Evolutionary conservation across 2,888 invertebrate species (phyloP), one percentile per base, ranked within the genome.

Genomic region (Buathra laborator): DNA sequence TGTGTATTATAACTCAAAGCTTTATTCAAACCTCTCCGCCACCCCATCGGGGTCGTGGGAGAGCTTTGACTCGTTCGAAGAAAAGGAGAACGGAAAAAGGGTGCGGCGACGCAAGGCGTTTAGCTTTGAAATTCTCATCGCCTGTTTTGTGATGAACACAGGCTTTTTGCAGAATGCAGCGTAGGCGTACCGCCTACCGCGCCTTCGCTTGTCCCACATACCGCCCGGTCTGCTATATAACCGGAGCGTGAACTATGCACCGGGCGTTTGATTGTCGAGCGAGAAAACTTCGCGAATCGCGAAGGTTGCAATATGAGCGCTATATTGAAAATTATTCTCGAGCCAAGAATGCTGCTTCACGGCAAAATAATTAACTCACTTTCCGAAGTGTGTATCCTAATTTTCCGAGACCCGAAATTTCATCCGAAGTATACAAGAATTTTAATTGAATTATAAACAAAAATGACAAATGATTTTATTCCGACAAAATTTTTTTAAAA

Each of bases 41-140:
- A 0, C 12, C 37, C 37, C 37, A 9, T 37, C 37, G 37, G 37
- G 9, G 37, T 37, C 37, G 37, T 4, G 24, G 16, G 67, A 3
- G 67, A 67, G 24, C 19, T 19, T 67, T 46, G 67, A 24, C 46
- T 64, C 64, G 6, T 7, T 46, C 44, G 46, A 67, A 67, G 67
- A 67, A 67, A 67, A 67, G 24, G 44, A 67, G 24, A 67, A 67
- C 67, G 67, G 67, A 56, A 56, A 56, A 56, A 19, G 16, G 67
- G 67, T 24, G 46, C 67, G 67, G 7, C 46, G 43, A 7, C 16
- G 24, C 67, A 46, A 46, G 67, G 12, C 44, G 56, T 24, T 56
- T 19, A 43, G 66, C 44, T 67, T 67, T 67, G 44, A 67, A 67
- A 67, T 66, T 66, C 66, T 43, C 66, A 24, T 67, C 44, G 19